Conservation (phyloP, 2,797 vertebrate species). For the Karalla daura region DNA sequence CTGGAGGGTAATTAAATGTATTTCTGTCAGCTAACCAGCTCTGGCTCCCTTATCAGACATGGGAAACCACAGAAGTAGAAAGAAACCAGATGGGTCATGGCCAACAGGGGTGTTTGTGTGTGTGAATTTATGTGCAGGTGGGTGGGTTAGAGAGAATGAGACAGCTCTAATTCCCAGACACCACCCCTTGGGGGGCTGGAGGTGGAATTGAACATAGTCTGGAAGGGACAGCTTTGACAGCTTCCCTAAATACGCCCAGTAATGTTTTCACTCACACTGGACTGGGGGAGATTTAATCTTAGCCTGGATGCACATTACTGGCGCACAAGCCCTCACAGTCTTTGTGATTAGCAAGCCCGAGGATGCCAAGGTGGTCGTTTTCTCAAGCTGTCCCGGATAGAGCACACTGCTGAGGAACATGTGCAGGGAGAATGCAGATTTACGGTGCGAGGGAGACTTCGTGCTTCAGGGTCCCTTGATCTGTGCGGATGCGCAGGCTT, state of each 20-base stretch:
- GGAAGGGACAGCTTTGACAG: constrained; percentile 77
- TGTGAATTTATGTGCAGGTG: constrained; percentile 70
- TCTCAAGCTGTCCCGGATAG: constrained; percentile 8
- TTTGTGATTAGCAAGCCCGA: constrained; percentile 33
- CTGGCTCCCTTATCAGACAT: constrained; percentile 66
- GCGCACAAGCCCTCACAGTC: constrained; percentile 18
- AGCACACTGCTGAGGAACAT: constrained; percentile 28
- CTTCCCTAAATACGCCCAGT: constrained; percentile 72
- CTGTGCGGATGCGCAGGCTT: constrained; percentile 13
- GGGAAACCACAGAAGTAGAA: constrained; percentile 67
- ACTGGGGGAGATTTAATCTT: constrained; percentile 64
- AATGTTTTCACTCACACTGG: constrained; percentile 71
- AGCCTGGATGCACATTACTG: constrained; percentile 49
- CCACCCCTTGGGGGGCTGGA: constrained; percentile 64
- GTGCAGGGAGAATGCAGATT: constrained; percentile 19
- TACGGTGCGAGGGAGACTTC: constrained; percentile 18
- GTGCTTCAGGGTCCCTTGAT: constrained; percentile 14
- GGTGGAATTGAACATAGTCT: constrained; percentile 78
- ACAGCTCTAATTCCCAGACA: constrained; percentile 77
- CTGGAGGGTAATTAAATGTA: constrained; percentile 76
- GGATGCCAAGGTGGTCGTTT: constrained; percentile 28
- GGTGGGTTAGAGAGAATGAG: constrained; percentile 63
- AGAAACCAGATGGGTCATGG: constrained; percentile 75
- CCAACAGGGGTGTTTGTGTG: constrained; percentile 72
- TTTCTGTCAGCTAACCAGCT: constrained; percentile 73